Base-by-base conservation (phyloP, 2,888 invertebrate genomes). In the Synanthedon formicaeformis region DNA sequence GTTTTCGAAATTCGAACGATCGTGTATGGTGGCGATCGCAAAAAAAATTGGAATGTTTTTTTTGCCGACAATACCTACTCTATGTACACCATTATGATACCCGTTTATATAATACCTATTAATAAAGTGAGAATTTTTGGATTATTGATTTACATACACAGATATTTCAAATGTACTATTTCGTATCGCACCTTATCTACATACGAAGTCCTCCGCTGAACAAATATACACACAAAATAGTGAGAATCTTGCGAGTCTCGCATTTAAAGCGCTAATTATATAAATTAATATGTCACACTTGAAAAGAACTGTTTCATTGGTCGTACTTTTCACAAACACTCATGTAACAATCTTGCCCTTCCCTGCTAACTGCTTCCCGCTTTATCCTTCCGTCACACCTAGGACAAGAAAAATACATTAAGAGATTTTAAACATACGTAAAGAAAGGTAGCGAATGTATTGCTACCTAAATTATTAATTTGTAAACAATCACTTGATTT, bases 371-470 rank as follows among this genome's bases (percentile, higher is more conserved):
- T 58, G 69, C 73, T 69, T 71, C 78, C 75, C 71, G 71, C 66
- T 65, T 63, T 63, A 64, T 68, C 61, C 66, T 56, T 62, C 70
- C 71, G 67, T 71, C 67, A 65, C 69, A 81, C 81, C 84, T 85
- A 70, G 53, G 72, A 80, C 81, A 83, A 84, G 60, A 58, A 59
- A 56, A 71, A 57, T 49, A 23, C 5, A 34, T 10, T 34, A 34
- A 34, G 10, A 34, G 34, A 34, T 34, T 34, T 6, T 34, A 34
- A 34, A 34, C 34, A 6, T 8, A 10, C 10, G 34, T 10, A 10
- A 34, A 10, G 6, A 10, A 10, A 10, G 5, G 34, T 10, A 34
- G 34, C 34, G 34, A 34, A 34, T 34, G 34, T 34, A 34, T 34
- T 34, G 27, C 27, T 34, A 34, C 27, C 27, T 34, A 34, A 34